Evolutionary conservation across 2,113 vertebrate species (phyloP).

Genomic region (Pteruthius melanotis): DNA sequence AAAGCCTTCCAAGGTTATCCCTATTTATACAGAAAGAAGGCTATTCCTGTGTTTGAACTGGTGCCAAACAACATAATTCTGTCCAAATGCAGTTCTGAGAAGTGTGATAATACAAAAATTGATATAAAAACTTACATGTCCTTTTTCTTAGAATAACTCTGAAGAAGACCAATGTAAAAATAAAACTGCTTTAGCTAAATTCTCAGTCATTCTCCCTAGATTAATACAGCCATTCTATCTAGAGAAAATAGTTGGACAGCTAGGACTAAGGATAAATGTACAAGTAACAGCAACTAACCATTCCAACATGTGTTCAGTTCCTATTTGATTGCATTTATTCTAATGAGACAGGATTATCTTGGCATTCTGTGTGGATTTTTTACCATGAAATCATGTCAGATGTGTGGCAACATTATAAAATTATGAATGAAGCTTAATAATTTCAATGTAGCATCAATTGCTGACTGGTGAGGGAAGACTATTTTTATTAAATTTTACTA

Average conservation of each 20-base stretch:
- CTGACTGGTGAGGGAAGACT: not conserved
- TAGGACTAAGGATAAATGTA: not conserved
- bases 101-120: not conserved
- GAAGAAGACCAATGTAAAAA: not conserved
- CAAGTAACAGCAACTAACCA: not conserved
- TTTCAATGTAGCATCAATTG: not conserved
- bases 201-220: not conserved
- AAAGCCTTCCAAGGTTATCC: not conserved
- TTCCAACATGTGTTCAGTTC: not conserved
- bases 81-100: not conserved
- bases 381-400: not conserved
- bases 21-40: not conserved
- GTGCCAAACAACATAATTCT: not conserved
- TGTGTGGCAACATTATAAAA: not conserved
- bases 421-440: not conserved
- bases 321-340: not conserved
- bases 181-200: not conserved
- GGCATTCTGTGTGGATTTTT: not conserved
- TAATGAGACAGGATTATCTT: not conserved
- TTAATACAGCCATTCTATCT: not conserved
- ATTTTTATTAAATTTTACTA: not conserved
- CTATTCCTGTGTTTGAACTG: not conserved
- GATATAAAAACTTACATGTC: not conserved
- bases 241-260: not conserved
- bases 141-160: not conserved